Conservation (phyloP, 2,888 invertebrate species). For the Trissoscelio sp. region DNA sequence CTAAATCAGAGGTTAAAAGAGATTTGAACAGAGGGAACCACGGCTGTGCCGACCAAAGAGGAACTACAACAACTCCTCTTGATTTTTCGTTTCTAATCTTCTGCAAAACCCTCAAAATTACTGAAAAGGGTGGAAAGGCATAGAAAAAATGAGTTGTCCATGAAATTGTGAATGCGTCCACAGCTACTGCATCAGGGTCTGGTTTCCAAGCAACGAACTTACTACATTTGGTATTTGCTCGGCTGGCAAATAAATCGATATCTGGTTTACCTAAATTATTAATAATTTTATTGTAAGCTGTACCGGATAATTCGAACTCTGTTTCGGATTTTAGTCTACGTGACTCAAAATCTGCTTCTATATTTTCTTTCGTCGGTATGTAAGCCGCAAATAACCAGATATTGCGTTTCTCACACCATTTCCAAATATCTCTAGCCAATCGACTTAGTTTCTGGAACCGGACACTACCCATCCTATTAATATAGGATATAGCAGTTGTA, state of each 20-base stretch:
- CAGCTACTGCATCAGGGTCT: slow-evolving; percentile 27
- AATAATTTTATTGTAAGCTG: not conserved
- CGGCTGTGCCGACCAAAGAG: slow-evolving; percentile 43
- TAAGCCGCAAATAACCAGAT: slow-evolving; percentile 58
- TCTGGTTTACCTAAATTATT: slow-evolving; percentile 8
- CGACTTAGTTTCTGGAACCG: slow-evolving; percentile 48
- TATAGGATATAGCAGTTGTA: slow-evolving; percentile 54
- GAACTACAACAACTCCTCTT: slow-evolving; percentile 39
- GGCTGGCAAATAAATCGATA: slow-evolving; percentile 34
- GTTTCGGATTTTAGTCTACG: slow-evolving; percentile 38
- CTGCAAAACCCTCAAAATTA: slow-evolving; percentile 25
- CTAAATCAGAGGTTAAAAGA: slow-evolving; percentile 15
- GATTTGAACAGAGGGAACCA: slow-evolving; percentile 31
- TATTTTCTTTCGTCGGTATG: slow-evolving; percentile 29
- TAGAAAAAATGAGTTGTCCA: slow-evolving; percentile 33
- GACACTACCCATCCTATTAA: slow-evolving; percentile 49
- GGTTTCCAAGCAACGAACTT: slow-evolving; percentile 27
- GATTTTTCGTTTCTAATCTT: slow-evolving; percentile 31
- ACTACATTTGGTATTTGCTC: slow-evolving; percentile 44
- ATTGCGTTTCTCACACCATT: slow-evolving; percentile 47
- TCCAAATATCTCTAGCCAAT: slow-evolving; percentile 46
- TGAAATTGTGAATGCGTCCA: slow-evolving; percentile 41
- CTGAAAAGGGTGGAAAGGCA: slow-evolving; percentile 41
- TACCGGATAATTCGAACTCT: slow-evolving; percentile 34
- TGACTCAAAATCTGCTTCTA: slow-evolving; percentile 47